Evolutionary conservation across 2,113 vertebrate genomes (phyloP), one percentile per base, ranked within the genome.

Genomic region (Corythoichthys haematopterus): DNA sequence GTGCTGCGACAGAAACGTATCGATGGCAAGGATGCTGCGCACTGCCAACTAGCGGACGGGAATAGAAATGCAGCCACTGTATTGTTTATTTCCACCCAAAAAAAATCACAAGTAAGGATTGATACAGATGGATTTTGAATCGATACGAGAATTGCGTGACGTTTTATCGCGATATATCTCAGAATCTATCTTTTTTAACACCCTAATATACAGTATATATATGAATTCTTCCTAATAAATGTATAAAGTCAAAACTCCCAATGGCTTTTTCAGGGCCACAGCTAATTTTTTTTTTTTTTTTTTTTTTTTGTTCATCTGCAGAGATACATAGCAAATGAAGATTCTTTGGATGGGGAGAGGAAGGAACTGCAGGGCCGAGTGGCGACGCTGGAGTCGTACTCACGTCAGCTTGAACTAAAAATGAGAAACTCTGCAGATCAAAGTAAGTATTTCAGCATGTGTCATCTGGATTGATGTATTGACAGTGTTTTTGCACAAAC

Each of bases 321-420:
- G 97, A 96, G 94, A 91, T 99, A 95, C 85, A 98, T 99, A 2
- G 93, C 91, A 78, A 93, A 94, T 83, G 97, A 99, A 90, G 97
- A 99, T 85, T 94, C 93, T 79, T 96, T 98, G 88, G 97, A 99
- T 1, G 95, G 96, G 50, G 96, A 99, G 83, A 98, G 95, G 88
- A 99, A 98, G 79, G 96, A 98, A n/a, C 91, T 99, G 10, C 96
- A 97, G 88, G 79, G 77, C 62, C 92, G 93, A 53, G 91, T 99
- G 86, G 91, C 93, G 83, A 83, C 80, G 47, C 75, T 97, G 89
- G 96, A 99, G 86, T 96, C 95, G 10, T 93, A 95, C 77, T 92
- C 94, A 53, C 93, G 97, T 64, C 97, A 99, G 36, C 90, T 97
- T 40, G 96, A 98, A 87, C 90, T 96, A 9, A 98, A 97, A 85